Percentiles rank a stretch among this genome's conserved stretches.
phyloP scores from a whole-genome alignment of 2,113 vertebrate species.

The Arvicanthis niloticus region DNA sequence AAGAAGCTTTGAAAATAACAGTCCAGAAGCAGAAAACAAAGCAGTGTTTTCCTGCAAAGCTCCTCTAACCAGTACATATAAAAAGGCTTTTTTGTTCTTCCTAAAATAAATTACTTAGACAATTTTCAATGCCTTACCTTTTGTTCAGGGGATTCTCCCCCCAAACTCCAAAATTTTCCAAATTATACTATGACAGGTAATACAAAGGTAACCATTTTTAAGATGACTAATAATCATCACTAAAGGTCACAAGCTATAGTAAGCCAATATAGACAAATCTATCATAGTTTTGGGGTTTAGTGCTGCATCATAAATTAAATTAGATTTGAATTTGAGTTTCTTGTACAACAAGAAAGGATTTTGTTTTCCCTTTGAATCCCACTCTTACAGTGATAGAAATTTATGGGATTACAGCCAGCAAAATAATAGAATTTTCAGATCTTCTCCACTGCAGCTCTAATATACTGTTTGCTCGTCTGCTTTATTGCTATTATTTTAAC shows the following conservation, averaged over 20 bases:
- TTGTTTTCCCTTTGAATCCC: slow-evolving; percentile 4
- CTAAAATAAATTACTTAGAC: slow-evolving; percentile 17
- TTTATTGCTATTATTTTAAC: slow-evolving; percentile 67
- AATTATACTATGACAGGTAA: slow-evolving; percentile 59
- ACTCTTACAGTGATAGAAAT: slow-evolving; percentile 70
- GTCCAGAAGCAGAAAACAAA: slow-evolving; percentile 59
- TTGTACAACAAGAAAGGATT: background rate
- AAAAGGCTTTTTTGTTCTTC: slow-evolving; percentile 51
- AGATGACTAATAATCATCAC: slow-evolving; percentile 48
- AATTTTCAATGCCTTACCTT: slow-evolving; percentile 58
- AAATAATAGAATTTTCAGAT: slow-evolving; percentile 81
- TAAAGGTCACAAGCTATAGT: slow-evolving; percentile 65
- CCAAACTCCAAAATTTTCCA: slow-evolving; percentile 40
- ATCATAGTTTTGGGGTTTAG: slow-evolving; percentile 53
- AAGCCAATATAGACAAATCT: slow-evolving; percentile 60
- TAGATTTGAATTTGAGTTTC: slow-evolving; percentile 44
- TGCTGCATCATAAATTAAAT: slow-evolving; percentile 52
- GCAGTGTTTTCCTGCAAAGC: slow-evolving; percentile 5
- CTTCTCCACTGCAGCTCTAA: slow-evolving; percentile 41
- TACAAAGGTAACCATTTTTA: slow-evolving; percentile 50
- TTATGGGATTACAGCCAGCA: slow-evolving; percentile 76
- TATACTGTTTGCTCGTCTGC: slow-evolving; percentile 31
- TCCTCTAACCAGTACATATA: slow-evolving; percentile 37
- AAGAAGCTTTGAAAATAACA: slow-evolving; percentile 44
- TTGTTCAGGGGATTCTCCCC: slow-evolving; percentile 25